Conservation (phyloP, 2,888 invertebrate species). For the Acanthosepion esculentum region DNA sequence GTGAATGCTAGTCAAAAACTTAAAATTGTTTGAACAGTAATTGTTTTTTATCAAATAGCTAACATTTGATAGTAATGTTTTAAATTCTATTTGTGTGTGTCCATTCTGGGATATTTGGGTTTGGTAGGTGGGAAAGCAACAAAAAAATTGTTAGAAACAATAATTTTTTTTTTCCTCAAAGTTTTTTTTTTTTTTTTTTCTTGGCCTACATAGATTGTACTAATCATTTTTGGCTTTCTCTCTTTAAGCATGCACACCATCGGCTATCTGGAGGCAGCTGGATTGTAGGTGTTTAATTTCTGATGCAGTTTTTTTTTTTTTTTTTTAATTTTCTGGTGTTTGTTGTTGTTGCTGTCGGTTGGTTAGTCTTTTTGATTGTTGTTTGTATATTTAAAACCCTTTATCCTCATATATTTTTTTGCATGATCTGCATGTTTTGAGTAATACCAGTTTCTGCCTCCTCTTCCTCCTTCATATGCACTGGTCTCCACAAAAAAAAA, state of each 20-base stretch:
- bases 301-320: background rate
- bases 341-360: slow-evolving; percentile 18
- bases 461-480: background rate
- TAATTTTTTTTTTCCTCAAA: too few relatives aligned
- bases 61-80: too few relatives aligned
- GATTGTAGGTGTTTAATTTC: slow-evolving; percentile 54
- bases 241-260: slow-evolving; percentile 62
- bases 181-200: background rate
- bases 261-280: slow-evolving; percentile 67
- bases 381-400: background rate
- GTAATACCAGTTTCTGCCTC: slow-evolving; percentile 16
- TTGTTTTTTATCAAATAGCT: too few relatives aligned
- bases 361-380: slow-evolving; percentile 16
- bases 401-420: background rate
- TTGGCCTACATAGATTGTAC: background rate
- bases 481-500: background rate
- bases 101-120: too few relatives aligned
- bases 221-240: slow-evolving; percentile 49
- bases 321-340: background rate
- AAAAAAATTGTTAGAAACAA: too few relatives aligned
- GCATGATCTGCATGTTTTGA: background rate
- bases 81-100: too few relatives aligned
- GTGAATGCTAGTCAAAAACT: too few relatives aligned
- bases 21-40: too few relatives aligned
- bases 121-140: too few relatives aligned